Conservation (phyloP, 2,113 vertebrate genomes). For the Microcebus lehilahytsara region DNA sequence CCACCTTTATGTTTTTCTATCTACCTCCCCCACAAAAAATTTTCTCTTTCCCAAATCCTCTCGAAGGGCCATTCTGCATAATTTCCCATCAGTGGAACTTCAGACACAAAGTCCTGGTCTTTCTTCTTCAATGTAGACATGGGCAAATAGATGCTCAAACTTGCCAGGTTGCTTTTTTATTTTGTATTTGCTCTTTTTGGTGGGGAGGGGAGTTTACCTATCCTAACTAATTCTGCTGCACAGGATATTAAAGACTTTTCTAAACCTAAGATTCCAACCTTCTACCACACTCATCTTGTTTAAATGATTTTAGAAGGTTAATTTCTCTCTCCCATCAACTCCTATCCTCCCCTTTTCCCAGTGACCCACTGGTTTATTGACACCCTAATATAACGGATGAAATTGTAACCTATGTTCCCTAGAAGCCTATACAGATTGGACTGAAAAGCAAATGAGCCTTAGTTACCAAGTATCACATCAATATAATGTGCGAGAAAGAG, state of each 20-base stretch:
- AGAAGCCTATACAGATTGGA: background rate
- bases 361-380: fast-evolving
- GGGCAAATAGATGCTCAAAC: background rate
- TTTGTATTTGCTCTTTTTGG: background rate
- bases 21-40: background rate
- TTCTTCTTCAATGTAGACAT: background rate
- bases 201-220: background rate
- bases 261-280: background rate
- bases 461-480: background rate
- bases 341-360: no score
- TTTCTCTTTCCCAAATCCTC: background rate
- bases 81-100: background rate
- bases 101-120: background rate
- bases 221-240: background rate
- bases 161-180: background rate
- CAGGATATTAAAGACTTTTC: background rate
- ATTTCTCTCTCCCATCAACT: background rate
- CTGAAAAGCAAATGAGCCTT: background rate
- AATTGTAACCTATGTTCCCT: background rate
- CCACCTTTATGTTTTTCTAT: background rate
- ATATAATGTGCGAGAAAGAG: background rate
- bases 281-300: background rate
- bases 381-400: background rate
- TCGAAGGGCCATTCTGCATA: background rate
- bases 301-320: background rate